Evolutionary conservation across 2,888 invertebrate species (phyloP).

Genomic region (Adela reaumurella): DNA sequence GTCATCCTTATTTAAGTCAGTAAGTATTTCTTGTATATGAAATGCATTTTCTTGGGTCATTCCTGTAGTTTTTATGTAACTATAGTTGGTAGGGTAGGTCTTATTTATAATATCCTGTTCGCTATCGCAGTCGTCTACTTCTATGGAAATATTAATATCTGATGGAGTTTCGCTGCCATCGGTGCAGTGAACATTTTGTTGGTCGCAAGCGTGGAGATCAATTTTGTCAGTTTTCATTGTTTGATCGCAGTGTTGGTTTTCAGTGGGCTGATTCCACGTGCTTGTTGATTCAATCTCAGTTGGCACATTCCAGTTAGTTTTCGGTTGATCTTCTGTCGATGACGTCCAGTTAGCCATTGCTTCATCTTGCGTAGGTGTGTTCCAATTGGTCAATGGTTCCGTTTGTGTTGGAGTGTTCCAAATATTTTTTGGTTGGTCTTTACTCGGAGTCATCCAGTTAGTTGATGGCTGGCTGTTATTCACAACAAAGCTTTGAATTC

Average conservation of each 20-base stretch:
- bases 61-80: constrained; percentile 20
- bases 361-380: neutral
- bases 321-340: neutral
- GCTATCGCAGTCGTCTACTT: constrained; percentile 44
- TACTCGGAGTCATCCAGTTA: neutral
- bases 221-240: no score
- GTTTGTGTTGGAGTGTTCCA: neutral
- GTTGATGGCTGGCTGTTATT: neutral
- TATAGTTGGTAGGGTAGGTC: constrained; percentile 28
- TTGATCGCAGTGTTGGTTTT: neutral
- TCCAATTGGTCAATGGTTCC: neutral
- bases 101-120: constrained; percentile 32
- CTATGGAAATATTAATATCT: constrained; percentile 21
- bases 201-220: no score
- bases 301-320: neutral
- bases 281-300: neutral
- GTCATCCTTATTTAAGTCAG: constrained; percentile 39
- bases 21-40: constrained; percentile 23
- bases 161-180: neutral
- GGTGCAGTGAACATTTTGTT: no score
- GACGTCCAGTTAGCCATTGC: neutral
- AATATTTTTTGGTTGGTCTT: neutral
- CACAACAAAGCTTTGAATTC: constrained; percentile 16
- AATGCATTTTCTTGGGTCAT: constrained; percentile 23
- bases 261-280: neutral